Evolutionary conservation across 2,797 vertebrate genomes (phyloP).

Genomic region (Microchirus variegatus): DNA sequence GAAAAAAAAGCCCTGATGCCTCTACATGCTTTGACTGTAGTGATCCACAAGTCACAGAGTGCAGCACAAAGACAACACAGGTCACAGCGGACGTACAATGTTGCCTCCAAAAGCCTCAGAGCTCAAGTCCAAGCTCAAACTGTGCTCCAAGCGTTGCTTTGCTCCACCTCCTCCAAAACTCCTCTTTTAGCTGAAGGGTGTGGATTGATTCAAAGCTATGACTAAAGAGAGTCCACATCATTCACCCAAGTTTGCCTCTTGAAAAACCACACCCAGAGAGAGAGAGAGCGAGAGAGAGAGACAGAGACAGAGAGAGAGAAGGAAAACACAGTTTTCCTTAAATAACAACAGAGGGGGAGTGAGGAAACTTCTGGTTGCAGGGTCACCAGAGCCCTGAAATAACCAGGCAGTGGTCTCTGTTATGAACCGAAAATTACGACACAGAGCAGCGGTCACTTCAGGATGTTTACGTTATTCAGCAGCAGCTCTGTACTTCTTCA

Average conservation of each 20-base stretch:
- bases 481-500: slow-evolving; percentile 56
- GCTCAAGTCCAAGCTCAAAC: slow-evolving; percentile 63
- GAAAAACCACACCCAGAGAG: slow-evolving; percentile 81
- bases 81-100: slow-evolving; percentile 43
- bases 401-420: slow-evolving; percentile 63
- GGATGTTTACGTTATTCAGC: slow-evolving; percentile 76
- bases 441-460: slow-evolving; percentile 50
- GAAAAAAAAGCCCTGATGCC: slow-evolving; percentile 8
- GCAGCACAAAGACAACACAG: slow-evolving; percentile 40
- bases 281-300: slow-evolving; percentile 30
- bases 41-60: slow-evolving; percentile 56
- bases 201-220: slow-evolving; percentile 74
- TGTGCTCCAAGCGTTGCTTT: slow-evolving; percentile 61
- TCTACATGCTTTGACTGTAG: slow-evolving; percentile 23
- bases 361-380: slow-evolving; percentile 79
- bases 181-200: slow-evolving; percentile 76
- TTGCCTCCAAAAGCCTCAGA: slow-evolving; percentile 47
- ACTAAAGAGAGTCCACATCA: slow-evolving; percentile 78
- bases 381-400: slow-evolving; percentile 69
- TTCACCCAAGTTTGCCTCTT: slow-evolving; percentile 82
- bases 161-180: slow-evolving; percentile 78
- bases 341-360: slow-evolving; percentile 78
- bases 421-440: slow-evolving; percentile 66
- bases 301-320: slow-evolving; percentile 33
- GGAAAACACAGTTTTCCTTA: slow-evolving; percentile 78